phyloP scores from a whole-genome alignment of 2,797 vertebrate genomes.

The Brachymystax lenok region DNA sequence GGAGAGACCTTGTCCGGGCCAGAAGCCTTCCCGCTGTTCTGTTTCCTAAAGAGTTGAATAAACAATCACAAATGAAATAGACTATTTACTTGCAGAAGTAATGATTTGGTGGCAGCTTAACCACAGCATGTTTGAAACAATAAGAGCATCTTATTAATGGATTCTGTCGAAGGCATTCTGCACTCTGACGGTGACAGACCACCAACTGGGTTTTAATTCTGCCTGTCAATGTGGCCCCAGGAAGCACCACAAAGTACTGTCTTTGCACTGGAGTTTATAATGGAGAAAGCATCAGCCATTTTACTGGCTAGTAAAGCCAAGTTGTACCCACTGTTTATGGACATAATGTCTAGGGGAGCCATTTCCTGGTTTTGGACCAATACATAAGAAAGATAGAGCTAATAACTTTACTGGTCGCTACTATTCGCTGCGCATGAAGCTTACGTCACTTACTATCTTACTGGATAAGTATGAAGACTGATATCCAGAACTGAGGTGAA shows the following conservation, averaged over 20 bases:
- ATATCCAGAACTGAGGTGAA: neutral
- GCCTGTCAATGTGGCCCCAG: conserved; percentile 73
- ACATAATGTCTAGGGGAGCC: too few species aligned
- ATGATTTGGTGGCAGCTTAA: neutral
- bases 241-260: conserved; percentile 52
- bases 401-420: too few species aligned
- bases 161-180: conserved; percentile 72
- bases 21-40: too few species aligned
- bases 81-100: neutral
- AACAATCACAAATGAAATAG: neutral
- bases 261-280: conserved; percentile 43
- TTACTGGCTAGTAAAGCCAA: neutral
- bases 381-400: neutral
- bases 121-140: conserved; percentile 19
- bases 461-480: neutral
- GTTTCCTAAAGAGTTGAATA: too few species aligned
- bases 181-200: conserved; percentile 72
- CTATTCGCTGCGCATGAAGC: neutral
- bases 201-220: conserved; percentile 79
- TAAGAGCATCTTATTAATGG: conserved; percentile 72
- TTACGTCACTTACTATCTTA: neutral
- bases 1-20: too few species aligned
- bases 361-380: neutral
- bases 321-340: neutral
- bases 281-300: neutral